Evolutionary conservation across 2,113 vertebrate species (phyloP), one percentile per base, ranked within the genome.

Genomic region (Mobula hypostoma): DNA sequence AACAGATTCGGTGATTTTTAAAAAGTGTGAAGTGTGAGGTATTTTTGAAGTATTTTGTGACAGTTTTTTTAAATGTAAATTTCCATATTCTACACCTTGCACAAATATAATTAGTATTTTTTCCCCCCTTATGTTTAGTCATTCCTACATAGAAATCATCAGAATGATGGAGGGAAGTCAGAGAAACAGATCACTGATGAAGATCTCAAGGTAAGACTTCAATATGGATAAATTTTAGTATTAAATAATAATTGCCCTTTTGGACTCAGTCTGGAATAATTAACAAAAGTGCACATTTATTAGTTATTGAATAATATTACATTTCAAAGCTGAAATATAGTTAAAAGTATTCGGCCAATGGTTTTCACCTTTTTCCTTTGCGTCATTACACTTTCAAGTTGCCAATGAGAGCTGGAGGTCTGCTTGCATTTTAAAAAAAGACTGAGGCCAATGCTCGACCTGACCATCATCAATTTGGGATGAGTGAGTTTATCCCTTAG

Each of bases 111-210:
- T 76, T 17, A 24, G 17, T 63, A 17, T 70, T 94, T 90, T 93
- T 66, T 96, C 95, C 94, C 94, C 95, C 94, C 94, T 29, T 95
- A 70, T 82, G 70, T 95, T 1, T 95, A 99, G 99, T 98, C 98
- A 0, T 99, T 99, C 97, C 97, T 99, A 95, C 97, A 98, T 72
- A 97, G 99, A 94, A 98, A 99, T 95, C 97, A 97, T 94, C 98
- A 99, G 96, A 99, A 98, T 0, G 96, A 97, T 94, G 97, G 97
- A 0, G 98, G 98, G 95, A 98, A 97, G 0, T 96, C 96, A 0
- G 97, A 99, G 95, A 99, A 98, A 95, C 98, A 98, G 95, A 98
- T 99, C 94, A 98, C 98, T 1, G 98, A 98, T 32, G 99, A 99
- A 95, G 98, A 99, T 3, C 97, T 99, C 94, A 99, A 99, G 99